Conservation (phyloP, 2,797 vertebrate species). For the Orientallactaga sibirica region DNA sequence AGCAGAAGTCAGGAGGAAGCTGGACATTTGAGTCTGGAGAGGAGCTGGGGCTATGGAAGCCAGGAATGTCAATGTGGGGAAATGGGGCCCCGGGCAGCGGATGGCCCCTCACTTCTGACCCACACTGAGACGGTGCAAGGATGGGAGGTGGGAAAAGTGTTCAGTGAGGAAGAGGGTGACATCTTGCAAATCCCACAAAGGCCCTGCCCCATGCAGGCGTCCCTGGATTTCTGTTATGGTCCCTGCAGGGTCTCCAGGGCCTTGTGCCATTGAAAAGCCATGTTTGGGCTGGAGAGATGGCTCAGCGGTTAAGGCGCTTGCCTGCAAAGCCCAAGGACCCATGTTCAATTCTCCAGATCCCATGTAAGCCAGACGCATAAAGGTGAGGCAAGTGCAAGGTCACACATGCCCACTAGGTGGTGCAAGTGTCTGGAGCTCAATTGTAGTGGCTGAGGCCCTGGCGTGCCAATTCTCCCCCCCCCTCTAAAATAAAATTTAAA, state of each 20-base stretch:
- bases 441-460: too few relatives aligned
- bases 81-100: neutral
- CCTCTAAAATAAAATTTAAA: too few relatives aligned
- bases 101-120: neutral
- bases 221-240: neutral
- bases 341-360: too few relatives aligned
- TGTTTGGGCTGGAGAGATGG: too few relatives aligned
- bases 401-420: too few relatives aligned
- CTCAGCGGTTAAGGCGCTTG: too few relatives aligned
- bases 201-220: too few relatives aligned
- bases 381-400: too few relatives aligned
- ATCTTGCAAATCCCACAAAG: neutral
- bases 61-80: neutral
- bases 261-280: neutral
- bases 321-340: too few relatives aligned
- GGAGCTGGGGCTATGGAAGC: neutral
- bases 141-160: neutral
- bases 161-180: fast-evolving
- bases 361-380: too few relatives aligned
- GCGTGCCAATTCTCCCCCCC: too few relatives aligned
- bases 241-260: neutral
- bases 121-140: neutral
- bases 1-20: neutral
- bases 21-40: neutral
- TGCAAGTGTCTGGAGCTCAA: too few relatives aligned